Base-by-base conservation (phyloP, 35 echinoderm and acorn worm species). In the Acanthaster planci region DNA sequence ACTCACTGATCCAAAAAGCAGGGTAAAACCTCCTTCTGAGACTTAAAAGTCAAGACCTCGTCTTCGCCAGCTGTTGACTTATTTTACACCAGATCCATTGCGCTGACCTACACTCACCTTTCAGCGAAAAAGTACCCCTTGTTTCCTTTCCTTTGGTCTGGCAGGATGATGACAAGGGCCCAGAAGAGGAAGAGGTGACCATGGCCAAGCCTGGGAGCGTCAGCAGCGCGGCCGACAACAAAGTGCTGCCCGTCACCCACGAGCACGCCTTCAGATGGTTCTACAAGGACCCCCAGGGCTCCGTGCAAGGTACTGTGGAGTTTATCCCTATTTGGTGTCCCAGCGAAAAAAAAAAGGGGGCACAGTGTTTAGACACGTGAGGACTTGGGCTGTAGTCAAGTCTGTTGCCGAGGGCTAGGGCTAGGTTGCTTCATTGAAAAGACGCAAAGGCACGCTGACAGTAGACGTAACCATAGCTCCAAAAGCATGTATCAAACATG, bases 261-360 rank as follows among this genome's bases (percentile, higher is more conserved):
- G 85, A 91, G 81, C 47, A 90, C 67, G 82, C 88, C 35, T 92
- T 88, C 32, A 93, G 89, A 60, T 94, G 91, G 96, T 86, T 91
- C 56, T 99, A 99, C 37, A 99, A 99, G 53, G 96, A 99, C 56
- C 96, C 96, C 8, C 96, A 99, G 72, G 92, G 92, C 55, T 89
- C 90, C 35, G 86, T 94, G 12, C 96, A 99, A 89, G 96, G 94
- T 97, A 78, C 10, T 29, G 64, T 35, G 14, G 30, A 72, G 10
- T 27, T 72, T 8, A 21, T 6, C 12, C 8, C 21, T 60, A 60
- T 60, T 22, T 60, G 9, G 0, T 55, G 52, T 10, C 52, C 0
- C 10, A 55, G 52, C 21, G 52, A 21, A 55, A 14, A 55, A 55
- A 21, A 55, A 21, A 10, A 55, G 10, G 10, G 57, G 27, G 27